A percentile compares a stretch with the other conserved stretches of the same genome.
These are phyloP conservation scores for Enteromius viviparus DNA, from an alignment of 2,797 vertebrate genomes.

Conservation along the genomic window DNA sequence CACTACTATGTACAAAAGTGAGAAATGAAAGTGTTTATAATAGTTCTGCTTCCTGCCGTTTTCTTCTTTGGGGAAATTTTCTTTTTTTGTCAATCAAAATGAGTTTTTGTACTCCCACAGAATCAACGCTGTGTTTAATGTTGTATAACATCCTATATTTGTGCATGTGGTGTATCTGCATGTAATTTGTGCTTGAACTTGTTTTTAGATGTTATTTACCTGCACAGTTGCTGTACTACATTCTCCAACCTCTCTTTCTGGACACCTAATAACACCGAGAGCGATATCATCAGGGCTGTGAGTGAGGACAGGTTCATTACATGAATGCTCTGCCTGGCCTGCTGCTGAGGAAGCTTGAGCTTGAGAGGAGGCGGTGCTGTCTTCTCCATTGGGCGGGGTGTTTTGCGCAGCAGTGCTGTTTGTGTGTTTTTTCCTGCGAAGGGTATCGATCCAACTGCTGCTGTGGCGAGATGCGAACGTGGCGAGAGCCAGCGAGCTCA, in stretches of 20 bases:
- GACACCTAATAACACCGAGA: slow-evolving; percentile 39
- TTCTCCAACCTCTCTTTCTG: slow-evolving; percentile 64
- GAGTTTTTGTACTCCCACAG: neutral
- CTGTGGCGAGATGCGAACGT: slow-evolving; percentile 83
- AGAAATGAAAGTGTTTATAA: slow-evolving; percentile 32
- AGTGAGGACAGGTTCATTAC: slow-evolving; percentile 15
- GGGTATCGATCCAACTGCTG: slow-evolving; percentile 89
- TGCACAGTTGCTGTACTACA: slow-evolving; percentile 71
- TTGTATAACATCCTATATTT: neutral
- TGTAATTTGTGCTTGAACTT: neutral
- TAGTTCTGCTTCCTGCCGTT: slow-evolving; percentile 49
- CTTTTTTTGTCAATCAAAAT: neutral
- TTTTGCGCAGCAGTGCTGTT: slow-evolving; percentile 48
- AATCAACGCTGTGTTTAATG: neutral
- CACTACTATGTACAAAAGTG: slow-evolving; percentile 14
- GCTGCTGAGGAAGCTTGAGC: slow-evolving; percentile 66
- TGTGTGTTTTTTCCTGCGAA: slow-evolving; percentile 82
- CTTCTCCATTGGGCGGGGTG: slow-evolving; percentile 66
- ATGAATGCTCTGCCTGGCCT: slow-evolving; percentile 61
- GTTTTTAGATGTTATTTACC: slow-evolving; percentile 59
- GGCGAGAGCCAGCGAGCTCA: slow-evolving; percentile 87
- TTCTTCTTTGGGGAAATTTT: slow-evolving; percentile 27
- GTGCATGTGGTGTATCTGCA: neutral
- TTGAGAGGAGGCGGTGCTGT: slow-evolving; percentile 71
- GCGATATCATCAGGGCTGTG: slow-evolving; percentile 12